phyloP scores from a whole-genome alignment of 2,797 vertebrate species.

The Bryconaethiops microstoma region DNA sequence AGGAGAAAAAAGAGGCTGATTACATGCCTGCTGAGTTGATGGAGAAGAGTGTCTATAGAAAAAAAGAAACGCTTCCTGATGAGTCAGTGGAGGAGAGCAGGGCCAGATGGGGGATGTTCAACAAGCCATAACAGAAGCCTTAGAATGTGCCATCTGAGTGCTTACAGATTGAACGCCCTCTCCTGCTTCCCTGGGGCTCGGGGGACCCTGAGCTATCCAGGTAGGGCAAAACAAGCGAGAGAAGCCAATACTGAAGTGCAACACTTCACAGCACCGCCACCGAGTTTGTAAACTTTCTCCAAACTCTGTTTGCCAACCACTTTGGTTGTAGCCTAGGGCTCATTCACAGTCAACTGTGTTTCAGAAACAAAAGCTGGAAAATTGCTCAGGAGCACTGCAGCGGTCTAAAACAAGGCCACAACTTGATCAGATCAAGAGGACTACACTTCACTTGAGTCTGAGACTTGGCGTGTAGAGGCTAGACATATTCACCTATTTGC shows the following conservation, averaged over 20 bases:
- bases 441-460: too few relatives aligned
- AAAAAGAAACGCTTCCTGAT: background rate
- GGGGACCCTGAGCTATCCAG: slow-evolving; percentile 7
- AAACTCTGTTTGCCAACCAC: slow-evolving; percentile 22
- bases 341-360: background rate
- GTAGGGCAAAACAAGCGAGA: slow-evolving; percentile 36
- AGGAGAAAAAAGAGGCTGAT: slow-evolving; percentile 4
- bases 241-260: slow-evolving; percentile 30
- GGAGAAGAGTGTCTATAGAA: background rate
- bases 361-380: slow-evolving; percentile 7
- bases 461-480: slow-evolving; percentile 26
- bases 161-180: slow-evolving; percentile 41
- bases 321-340: slow-evolving; percentile 5
- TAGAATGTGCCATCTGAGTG: slow-evolving; percentile 22
- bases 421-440: background rate
- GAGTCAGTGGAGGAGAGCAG: slow-evolving; percentile 31
- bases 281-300: slow-evolving; percentile 8
- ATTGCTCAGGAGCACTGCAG: background rate
- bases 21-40: slow-evolving; percentile 5
- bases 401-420: background rate
- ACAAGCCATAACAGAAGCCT: slow-evolving; percentile 31
- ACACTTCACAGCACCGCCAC: slow-evolving; percentile 3
- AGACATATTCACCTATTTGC: slow-evolving; percentile 66
- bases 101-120: slow-evolving; percentile 31
- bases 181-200: slow-evolving; percentile 23